Evolutionary conservation across 1,140 invertebrate species (phyloP).

Genomic region (Papilio xuthus): DNA sequence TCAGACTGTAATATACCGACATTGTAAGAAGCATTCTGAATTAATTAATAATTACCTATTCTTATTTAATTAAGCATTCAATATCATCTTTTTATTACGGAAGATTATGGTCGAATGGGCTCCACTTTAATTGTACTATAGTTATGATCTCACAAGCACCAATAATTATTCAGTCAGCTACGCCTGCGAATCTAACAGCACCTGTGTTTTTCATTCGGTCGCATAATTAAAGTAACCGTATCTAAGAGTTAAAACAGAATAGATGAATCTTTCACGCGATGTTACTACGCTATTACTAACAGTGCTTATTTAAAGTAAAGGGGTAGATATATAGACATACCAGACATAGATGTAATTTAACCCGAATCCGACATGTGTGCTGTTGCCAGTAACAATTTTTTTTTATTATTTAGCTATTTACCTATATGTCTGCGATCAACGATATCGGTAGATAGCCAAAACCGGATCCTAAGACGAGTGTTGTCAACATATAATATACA

Average conservation of each 20-base stretch:
- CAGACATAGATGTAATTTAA: no score
- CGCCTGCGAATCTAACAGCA: constrained; percentile 25
- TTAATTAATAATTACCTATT: neutral
- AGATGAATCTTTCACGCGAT: constrained; percentile 11
- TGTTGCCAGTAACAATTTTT: no score
- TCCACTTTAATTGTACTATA: neutral
- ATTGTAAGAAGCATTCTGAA: neutral
- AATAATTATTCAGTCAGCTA: constrained; percentile 9
- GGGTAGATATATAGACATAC: neutral
- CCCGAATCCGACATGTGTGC: no score
- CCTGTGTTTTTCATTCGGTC: constrained; percentile 3
- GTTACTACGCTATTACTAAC: neutral
- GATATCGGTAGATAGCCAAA: no score
- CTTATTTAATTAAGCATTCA: constrained; percentile 4
- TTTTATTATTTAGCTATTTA: no score
- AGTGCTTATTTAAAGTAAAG: neutral
- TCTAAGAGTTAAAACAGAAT: neutral
- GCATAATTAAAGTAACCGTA: constrained; percentile 4
- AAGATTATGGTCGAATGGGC: constrained; percentile 3
- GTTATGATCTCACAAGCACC: neutral
- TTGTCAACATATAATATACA: no score
- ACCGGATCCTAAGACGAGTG: no score
- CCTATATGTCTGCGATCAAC: no score
- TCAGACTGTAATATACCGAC: neutral
- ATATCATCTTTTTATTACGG: constrained; percentile 15